Evolutionary conservation across 2,888 invertebrate species (phyloP).

Genomic region (Agrenia bidenticulata): DNA sequence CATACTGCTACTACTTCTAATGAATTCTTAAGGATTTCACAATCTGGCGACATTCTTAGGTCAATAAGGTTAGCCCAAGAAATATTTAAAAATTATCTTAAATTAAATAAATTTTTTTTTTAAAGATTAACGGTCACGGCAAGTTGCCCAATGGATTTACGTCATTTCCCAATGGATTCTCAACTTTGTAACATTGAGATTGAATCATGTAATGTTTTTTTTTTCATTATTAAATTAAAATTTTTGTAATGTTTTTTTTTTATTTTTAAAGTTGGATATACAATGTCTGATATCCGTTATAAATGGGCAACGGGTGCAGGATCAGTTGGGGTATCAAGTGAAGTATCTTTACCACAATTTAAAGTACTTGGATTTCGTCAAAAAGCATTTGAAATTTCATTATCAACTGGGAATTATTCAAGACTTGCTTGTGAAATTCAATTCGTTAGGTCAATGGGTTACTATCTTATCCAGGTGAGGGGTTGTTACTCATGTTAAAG

Average conservation of each 20-base stretch:
- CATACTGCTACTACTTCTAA: conserved; percentile 99
- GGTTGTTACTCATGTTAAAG: too few relatives aligned
- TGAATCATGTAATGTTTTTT: conserved; percentile 93
- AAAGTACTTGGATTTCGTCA: conserved; percentile 94
- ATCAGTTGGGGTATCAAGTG: conserved; percentile 91
- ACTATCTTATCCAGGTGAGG: conserved; percentile 78
- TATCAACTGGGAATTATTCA: conserved; percentile 81
- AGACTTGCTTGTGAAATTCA: conserved; percentile 93
- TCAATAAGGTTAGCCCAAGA: conserved; percentile 79
- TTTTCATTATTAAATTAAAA: too few relatives aligned
- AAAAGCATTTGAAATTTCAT: conserved; percentile 91
- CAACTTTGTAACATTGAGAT: conserved; percentile 94
- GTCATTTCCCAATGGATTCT: conserved; percentile 95
- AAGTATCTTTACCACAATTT: conserved; percentile 95
- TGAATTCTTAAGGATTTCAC: conserved; percentile 95
- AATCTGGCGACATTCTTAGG: conserved; percentile 89
- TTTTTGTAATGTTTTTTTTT: too few relatives aligned
- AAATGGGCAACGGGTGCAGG: conserved; percentile 92
- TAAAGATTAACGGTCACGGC: conserved; percentile 92
- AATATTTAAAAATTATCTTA: too few relatives aligned
- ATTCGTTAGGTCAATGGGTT: conserved; percentile 96
- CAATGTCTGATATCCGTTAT: conserved; percentile 95
- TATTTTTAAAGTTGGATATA: conserved; percentile 94
- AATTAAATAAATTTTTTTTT: too few relatives aligned
- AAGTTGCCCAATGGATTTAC: conserved; percentile 93